Percentiles rank a stretch among this genome's conserved stretches.
phyloP scores from a whole-genome alignment of 2,113 vertebrate species.

The Leucoraja erinaceus region DNA sequence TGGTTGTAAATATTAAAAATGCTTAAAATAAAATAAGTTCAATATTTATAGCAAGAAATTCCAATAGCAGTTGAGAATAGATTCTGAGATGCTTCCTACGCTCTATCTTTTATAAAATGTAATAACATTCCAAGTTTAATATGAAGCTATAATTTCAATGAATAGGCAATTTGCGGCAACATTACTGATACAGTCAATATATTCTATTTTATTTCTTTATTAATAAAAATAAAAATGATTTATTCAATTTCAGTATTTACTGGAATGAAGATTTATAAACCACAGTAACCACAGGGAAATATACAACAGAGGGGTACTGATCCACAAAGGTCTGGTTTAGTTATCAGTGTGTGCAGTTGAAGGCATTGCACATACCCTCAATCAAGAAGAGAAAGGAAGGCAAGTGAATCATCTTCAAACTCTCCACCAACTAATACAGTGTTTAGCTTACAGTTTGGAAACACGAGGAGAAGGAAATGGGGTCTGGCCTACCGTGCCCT shows the following conservation, averaged over 20 bases:
- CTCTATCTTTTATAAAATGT: neutral
- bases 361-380: neutral
- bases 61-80: neutral
- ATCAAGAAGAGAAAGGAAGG: neutral
- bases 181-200: constrained; percentile 17
- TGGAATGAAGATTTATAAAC: constrained; percentile 1
- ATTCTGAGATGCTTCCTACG: neutral
- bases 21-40: neutral
- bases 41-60: neutral
- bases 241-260: neutral
- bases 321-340: neutral
- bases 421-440: neutral
- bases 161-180: neutral
- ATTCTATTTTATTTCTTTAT: constrained; percentile 15
- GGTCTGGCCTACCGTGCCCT: no score
- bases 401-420: neutral
- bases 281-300: no score
- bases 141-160: neutral
- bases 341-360: neutral
- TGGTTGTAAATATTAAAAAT: neutral
- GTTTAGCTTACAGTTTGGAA: no score
- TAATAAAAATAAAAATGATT: constrained; percentile 1
- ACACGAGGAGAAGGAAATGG: no score
- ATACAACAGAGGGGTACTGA: neutral
- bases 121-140: constrained; percentile 4